These are phyloP conservation scores for Cephalotes varians DNA, from an alignment of 2,888 invertebrate species.

Conservation along the genomic window DNA sequence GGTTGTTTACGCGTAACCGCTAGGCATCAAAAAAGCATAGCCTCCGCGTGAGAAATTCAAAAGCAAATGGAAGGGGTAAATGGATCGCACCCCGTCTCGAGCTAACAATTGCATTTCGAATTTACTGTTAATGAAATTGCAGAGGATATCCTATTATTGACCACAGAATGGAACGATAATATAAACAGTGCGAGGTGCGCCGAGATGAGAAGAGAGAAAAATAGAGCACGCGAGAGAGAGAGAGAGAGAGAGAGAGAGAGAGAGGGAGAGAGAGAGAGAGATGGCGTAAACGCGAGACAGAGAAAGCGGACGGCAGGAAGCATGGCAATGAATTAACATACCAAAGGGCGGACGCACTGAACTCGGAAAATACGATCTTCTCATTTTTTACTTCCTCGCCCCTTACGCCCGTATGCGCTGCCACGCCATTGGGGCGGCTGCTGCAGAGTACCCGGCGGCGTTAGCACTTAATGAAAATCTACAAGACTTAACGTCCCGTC, in stretches of 20 bases:
- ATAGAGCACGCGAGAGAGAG: background rate
- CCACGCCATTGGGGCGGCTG: conserved; percentile 15
- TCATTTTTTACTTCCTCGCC: conserved; percentile 51
- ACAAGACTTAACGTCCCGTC: conserved; percentile 62
- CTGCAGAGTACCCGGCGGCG: conserved; percentile 36
- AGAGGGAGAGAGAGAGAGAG: conserved; percentile 7
- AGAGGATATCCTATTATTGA: conserved; percentile 60
- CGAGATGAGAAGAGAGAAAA: background rate
- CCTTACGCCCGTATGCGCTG: conserved; percentile 3
- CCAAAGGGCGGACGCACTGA: conserved; percentile 67
- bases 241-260: conserved; percentile 42
- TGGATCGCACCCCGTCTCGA: conserved; percentile 14
- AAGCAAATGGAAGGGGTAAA: conserved; percentile 6
- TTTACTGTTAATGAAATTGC: conserved; percentile 66
- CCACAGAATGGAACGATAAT: conserved; percentile 30
- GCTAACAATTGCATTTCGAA: conserved; percentile 57
- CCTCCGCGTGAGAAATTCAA: background rate
- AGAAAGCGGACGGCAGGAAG: conserved; percentile 57
- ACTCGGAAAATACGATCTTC: conserved; percentile 66
- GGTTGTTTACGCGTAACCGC: background rate
- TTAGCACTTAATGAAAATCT: conserved; percentile 70
- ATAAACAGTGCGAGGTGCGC: background rate
- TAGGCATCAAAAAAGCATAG: background rate
- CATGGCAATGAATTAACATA: conserved; percentile 75
- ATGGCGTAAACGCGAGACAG: conserved; percentile 42